Evolutionary conservation across 2,113 vertebrate genomes (phyloP).

Genomic region (Piprites chloris): DNA sequence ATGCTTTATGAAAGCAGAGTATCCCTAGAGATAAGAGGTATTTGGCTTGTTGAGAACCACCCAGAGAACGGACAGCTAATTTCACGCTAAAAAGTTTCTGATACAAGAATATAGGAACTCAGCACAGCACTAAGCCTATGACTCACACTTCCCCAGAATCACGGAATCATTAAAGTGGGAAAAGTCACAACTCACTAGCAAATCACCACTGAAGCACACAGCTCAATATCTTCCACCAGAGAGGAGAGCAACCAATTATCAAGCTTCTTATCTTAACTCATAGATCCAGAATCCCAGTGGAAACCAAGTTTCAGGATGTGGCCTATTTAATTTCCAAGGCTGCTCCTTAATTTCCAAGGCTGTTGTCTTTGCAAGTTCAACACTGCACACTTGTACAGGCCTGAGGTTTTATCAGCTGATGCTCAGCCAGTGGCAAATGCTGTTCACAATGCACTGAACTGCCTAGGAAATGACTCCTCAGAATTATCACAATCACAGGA

Average conservation of each 20-base stretch:
- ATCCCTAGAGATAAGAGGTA: background rate
- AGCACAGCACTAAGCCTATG: fast-evolving
- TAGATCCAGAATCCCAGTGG: background rate
- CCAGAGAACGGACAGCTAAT: background rate
- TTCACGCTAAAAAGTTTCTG: background rate
- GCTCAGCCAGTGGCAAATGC: background rate
- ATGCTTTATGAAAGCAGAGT: background rate
- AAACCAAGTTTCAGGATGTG: background rate
- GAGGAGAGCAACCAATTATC: background rate
- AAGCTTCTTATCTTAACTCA: background rate
- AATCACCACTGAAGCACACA: background rate
- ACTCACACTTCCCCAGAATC: background rate
- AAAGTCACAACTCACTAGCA: background rate
- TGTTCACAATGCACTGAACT: background rate
- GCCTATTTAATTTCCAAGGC: no score
- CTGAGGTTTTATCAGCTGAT: background rate
- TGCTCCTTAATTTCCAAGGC: background rate
- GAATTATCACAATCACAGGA: background rate
- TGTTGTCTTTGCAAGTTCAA: background rate
- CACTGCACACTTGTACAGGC: fast-evolving
- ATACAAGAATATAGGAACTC: background rate
- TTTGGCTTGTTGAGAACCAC: background rate
- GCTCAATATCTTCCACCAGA: background rate
- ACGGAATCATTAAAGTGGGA: background rate
- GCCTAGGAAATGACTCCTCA: background rate